These are phyloP conservation scores for Hippolais icterina DNA, from an alignment of 2,113 vertebrate species.

Conservation along the genomic window DNA sequence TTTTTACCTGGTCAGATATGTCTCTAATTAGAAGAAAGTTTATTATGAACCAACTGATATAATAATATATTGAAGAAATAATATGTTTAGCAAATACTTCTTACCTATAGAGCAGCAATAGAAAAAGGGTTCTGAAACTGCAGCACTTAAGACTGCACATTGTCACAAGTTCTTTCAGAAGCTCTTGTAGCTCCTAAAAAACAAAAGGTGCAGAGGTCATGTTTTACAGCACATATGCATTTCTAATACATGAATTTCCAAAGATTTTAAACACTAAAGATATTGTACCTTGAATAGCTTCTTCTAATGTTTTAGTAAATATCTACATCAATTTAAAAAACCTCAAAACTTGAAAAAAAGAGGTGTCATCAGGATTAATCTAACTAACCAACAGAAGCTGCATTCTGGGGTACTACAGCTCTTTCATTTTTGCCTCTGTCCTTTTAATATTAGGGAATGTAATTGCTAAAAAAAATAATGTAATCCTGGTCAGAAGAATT, in stretches of 20 bases:
- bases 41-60: neutral
- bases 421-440: neutral
- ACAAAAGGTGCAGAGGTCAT: neutral
- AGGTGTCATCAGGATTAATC: neutral
- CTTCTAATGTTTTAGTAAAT: neutral
- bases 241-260: neutral
- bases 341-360: neutral
- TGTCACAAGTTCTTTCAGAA: neutral
- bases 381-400: neutral
- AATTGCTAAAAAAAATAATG: neutral
- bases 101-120: slow-evolving; percentile 53
- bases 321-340: neutral
- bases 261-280: neutral
- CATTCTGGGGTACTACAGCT: neutral
- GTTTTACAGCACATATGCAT: neutral
- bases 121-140: neutral
- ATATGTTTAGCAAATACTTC: neutral
- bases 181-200: slow-evolving; percentile 1
- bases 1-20: neutral
- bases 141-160: slow-evolving; percentile 14
- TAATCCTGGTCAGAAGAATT: neutral
- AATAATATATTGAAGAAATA: neutral
- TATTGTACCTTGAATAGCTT: neutral
- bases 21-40: neutral
- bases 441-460: neutral